phyloP scores from a whole-genome alignment of 2,797 vertebrate species.

The Numenius phaeopus region DNA sequence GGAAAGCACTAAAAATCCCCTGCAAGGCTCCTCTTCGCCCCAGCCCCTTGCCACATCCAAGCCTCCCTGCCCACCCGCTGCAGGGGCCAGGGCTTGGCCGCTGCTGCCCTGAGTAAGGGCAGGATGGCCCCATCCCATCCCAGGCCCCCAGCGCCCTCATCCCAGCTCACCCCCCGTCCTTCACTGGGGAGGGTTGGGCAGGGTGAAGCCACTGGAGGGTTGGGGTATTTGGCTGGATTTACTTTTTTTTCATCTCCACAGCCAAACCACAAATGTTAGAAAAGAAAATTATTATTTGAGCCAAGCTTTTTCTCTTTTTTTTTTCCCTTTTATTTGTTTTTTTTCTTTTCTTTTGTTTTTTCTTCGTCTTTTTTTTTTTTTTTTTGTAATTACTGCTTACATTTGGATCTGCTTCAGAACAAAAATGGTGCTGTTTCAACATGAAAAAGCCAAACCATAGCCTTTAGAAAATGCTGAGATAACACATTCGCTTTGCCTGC shows the following conservation, averaged over 20 bases:
- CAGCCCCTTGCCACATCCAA: neutral
- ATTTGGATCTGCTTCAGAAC: slow-evolving; percentile 8
- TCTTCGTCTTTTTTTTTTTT: neutral
- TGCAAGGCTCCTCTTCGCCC: accelerated
- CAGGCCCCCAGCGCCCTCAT: accelerated
- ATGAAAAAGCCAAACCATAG: neutral
- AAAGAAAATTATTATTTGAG: neutral
- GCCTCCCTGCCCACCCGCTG: accelerated
- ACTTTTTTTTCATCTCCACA: neutral
- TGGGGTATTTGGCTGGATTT: neutral
- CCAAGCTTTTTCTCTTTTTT: neutral
- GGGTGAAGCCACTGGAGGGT: neutral
- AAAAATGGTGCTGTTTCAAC: neutral
- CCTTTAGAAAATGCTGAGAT: slow-evolving; percentile 15
- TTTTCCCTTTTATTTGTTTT: neutral
- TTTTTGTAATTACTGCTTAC: neutral
- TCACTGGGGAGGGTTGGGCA: neutral
- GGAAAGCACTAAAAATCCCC: accelerated
- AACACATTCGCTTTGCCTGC: neutral
- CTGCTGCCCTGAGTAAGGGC: neutral
- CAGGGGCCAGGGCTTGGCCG: neutral
- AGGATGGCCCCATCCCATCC: neutral
- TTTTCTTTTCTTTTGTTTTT: neutral
- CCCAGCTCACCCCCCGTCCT: neutral
- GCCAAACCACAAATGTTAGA: neutral